phyloP scores from a whole-genome alignment of 92 coral and sea anemone genomes.

The Anthopleura xanthogrammica region DNA sequence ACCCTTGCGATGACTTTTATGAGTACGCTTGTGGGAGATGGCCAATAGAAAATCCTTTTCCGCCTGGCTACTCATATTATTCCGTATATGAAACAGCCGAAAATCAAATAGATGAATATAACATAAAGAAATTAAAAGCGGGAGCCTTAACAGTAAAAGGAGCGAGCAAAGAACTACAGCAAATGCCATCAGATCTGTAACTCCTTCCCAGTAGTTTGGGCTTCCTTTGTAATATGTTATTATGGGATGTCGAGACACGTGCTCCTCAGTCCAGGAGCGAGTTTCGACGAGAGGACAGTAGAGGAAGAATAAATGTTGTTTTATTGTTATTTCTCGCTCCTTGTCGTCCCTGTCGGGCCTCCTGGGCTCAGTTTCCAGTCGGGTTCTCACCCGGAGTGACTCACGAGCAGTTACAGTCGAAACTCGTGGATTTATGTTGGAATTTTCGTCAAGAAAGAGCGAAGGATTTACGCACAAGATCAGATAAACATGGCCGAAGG shows the following conservation, averaged over 20 bases:
- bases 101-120: too few species aligned
- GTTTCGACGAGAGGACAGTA: neutral
- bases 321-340: too few species aligned
- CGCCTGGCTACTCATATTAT: too few species aligned
- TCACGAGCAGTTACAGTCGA: neutral
- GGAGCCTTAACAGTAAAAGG: too few species aligned
- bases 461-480: neutral
- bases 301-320: neutral
- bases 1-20: too few species aligned
- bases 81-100: too few species aligned
- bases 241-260: neutral
- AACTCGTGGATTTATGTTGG: neutral
- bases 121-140: too few species aligned
- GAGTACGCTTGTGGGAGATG: too few species aligned
- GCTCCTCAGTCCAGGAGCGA: neutral
- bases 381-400: conserved; percentile 18
- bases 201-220: neutral
- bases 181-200: conserved; percentile 11
- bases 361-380: neutral
- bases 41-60: too few species aligned
- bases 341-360: too few species aligned
- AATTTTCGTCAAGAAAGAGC: neutral
- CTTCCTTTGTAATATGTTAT: neutral
- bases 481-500: neutral
- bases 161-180: too few species aligned